Percentiles rank a stretch among this genome's conserved stretches.
These are phyloP conservation scores for Chymomyza fuscimana DNA, from an alignment of 2,888 invertebrate species.

Conservation along the genomic window DNA sequence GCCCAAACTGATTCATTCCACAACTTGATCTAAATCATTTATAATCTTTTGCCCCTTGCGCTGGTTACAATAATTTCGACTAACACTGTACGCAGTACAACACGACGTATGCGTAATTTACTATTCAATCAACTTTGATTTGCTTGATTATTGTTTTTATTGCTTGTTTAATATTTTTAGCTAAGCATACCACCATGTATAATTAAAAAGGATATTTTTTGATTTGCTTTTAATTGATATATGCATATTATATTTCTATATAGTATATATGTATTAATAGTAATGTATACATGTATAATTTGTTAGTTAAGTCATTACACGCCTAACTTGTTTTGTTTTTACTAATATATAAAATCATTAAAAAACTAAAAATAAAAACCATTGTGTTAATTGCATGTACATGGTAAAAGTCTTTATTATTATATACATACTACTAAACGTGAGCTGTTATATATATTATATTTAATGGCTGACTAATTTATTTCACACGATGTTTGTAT, in stretches of 20 bases:
- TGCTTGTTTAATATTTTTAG: slow-evolving; percentile 14
- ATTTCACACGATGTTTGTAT: slow-evolving; percentile 6
- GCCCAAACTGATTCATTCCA: no score
- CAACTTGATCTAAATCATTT: no score
- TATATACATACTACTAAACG: slow-evolving; percentile 20
- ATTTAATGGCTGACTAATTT: slow-evolving; percentile 9
- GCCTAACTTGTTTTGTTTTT: not conserved
- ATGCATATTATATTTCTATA: not conserved
- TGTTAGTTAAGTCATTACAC: not conserved
- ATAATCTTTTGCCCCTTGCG: not conserved
- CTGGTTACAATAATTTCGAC: not conserved
- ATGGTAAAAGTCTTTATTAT: not conserved
- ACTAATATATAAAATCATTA: not conserved
- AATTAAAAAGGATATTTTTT: slow-evolving; percentile 7
- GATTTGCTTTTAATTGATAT: slow-evolving; percentile 57
- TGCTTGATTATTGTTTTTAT: not conserved
- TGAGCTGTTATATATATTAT: slow-evolving; percentile 18
- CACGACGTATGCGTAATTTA: slow-evolving; percentile 30
- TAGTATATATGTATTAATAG: not conserved
- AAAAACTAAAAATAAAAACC: not conserved
- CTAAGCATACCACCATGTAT: not conserved
- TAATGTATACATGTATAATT: not conserved
- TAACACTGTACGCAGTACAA: not conserved
- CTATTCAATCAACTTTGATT: not conserved
- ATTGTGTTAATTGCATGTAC: not conserved